Evolutionary conservation across 2,797 vertebrate genomes (phyloP), one percentile per base, ranked within the genome.

Genomic region (Neomorphus geoffroyi): DNA sequence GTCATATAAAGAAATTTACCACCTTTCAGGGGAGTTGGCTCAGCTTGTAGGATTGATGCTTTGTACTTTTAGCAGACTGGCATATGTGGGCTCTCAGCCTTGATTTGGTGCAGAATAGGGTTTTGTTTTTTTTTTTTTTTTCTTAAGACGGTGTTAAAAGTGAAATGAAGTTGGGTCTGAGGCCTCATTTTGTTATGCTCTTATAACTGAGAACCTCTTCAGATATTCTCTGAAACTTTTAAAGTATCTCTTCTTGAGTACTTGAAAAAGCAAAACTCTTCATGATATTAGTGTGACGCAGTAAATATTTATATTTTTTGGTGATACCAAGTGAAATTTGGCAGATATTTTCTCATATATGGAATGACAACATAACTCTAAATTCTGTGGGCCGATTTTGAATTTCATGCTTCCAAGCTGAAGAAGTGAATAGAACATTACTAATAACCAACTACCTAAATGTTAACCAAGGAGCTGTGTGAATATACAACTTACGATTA

Each of bases 111-210:
- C 7, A 28, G 39, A 69, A 23, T 18, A 35, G 19, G 28, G 2
- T 80, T 73, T n/a, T n/a, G n/a, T n/a, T n/a, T n/a, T n/a, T n/a
- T n/a, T n/a, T n/a, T n/a, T n/a, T n/a, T n/a, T n/a, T 88, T 57
- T 5, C 0, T 33, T 70, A 24, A 0, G 0, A 32, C 50, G 18
- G 2, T 45, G 3, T 30, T 71, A 37, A 35, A 74, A 87, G 10
- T 1, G 0, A 79, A 67, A 37, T 21, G 9, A 53, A 80, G 10
- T 39, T 67, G 24, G 4, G 7, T 60, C 13, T 45, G 4, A 50
- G 35, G 33, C 80, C 27, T 81, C 1, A 0, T 35, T 75, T 50
- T 74, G 8, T 19, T 77, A 2, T 0, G 3, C 7, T 65, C 43
- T 61, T 65, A 0, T 30, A 17, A 13, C 4, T 39, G 62, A 54